Base-by-base conservation (phyloP, 2,113 vertebrate genomes). In the Martes martes region DNA sequence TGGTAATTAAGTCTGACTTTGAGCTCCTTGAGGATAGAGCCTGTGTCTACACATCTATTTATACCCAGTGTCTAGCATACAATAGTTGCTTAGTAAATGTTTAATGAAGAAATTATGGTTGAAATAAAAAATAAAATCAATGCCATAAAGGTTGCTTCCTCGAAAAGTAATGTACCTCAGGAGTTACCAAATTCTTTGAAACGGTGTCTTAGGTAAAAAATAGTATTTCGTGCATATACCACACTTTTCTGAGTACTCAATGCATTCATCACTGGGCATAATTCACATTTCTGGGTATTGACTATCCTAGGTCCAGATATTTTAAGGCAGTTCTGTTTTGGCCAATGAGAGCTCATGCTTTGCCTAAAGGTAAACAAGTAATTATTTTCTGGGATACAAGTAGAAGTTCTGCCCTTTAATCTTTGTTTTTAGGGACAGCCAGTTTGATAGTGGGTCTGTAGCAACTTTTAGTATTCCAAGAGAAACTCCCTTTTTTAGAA, bases 191-290 rank as follows among this genome's bases (percentile, higher is more conserved):
- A 21, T 55, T 83, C 36, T 96, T 96, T 67, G 26, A 90, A 91
- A 91, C 78, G 42, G 42, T 73, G 36, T 80, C 47, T 92, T 93
- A 91, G 76, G 19, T 93, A 88, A 88, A 88, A 95, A 81, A 90
- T 26, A 39, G 28, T 55, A 16, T 18, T 71, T 94, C 57, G 26
- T 50, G 69, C 6, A 23, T 28, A 6, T 18, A 97, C 33, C 7
- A 8, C 3, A 71, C 19, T 87, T 90, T 94, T 74, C 6, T 91
- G 50, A 88, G 50, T 74, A 79, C 33, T 91, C 8, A 47, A 57
- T 82, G 18, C n/a, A 91, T 92, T 87, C 59, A 16, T 24, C 11
- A 7, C 10, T 91, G 28, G 78, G 91, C 7, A 61, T 11, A 39
- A 73, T 39, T 73, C 21, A 39, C 10, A 73, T 73, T 73, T 95